A percentile compares a stretch with the other conserved stretches of the same genome.
Conservation (phyloP, 2,113 vertebrate species). For the Mystacornis crossleyi region DNA sequence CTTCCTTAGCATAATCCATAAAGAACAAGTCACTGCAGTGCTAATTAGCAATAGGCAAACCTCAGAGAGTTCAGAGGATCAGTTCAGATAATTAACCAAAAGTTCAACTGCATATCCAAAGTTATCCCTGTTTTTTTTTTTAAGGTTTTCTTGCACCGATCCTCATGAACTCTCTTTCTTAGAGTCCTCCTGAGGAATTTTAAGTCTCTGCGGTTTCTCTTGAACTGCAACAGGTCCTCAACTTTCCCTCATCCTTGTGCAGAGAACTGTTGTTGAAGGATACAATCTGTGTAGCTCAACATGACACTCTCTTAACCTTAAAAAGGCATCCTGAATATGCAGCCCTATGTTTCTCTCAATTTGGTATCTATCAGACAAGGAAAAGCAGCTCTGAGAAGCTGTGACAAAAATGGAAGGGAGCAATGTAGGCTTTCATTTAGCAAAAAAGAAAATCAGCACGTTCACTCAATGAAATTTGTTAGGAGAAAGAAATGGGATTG, state of each 20-base stretch:
- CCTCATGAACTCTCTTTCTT: neutral
- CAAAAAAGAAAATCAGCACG: neutral
- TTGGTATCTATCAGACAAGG: neutral
- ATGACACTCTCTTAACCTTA: neutral
- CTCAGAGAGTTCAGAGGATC: conserved; percentile 71
- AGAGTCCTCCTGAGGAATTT: neutral
- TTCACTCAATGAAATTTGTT: neutral
- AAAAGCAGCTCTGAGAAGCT: neutral
- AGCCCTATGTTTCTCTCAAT: neutral
- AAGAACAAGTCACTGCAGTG: conserved; percentile 63
- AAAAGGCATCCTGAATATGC: neutral
- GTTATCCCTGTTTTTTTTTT: conserved; percentile 20
- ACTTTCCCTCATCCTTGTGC: neutral
- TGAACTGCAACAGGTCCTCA: neutral
- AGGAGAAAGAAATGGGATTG: neutral
- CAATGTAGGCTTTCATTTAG: neutral
- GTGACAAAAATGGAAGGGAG: neutral
- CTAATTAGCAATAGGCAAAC: conserved; percentile 68
- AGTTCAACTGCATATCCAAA: conserved; percentile 61
- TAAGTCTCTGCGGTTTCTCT: neutral
- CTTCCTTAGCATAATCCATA: conserved; percentile 67
- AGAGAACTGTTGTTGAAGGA: neutral
- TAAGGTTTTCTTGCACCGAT: neutral
- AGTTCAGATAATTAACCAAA: conserved; percentile 69
- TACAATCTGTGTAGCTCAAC: neutral